Evolutionary conservation across 2,797 vertebrate genomes (phyloP).

Genomic region (Streptopelia turtur): DNA sequence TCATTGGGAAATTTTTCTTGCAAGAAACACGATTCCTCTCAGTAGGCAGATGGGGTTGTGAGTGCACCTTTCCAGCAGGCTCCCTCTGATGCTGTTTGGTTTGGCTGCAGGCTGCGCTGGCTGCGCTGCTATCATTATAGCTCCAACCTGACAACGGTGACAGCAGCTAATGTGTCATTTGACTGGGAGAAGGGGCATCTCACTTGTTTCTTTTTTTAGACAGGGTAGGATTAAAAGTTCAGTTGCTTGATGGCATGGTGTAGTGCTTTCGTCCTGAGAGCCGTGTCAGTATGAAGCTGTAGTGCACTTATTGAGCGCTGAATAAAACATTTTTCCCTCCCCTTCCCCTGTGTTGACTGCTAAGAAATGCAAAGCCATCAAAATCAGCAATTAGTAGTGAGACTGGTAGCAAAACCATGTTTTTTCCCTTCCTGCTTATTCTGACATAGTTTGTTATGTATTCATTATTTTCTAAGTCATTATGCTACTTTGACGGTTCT

Average conservation of each 20-base stretch:
- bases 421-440: not conserved
- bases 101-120: conserved; percentile 28
- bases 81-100: not conserved
- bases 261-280: not conserved
- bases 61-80: not conserved
- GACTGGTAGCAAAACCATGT: not conserved
- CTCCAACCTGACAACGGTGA: conserved; percentile 28
- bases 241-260: not conserved
- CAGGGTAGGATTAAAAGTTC: not conserved
- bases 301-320: not conserved
- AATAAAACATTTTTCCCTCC: conserved; percentile 30
- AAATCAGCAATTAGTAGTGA: conserved; percentile 21
- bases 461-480: not conserved
- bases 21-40: not conserved
- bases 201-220: not conserved
- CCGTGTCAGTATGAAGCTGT: not conserved
- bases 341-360: not conserved
- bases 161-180: conserved; percentile 13
- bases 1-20: not conserved
- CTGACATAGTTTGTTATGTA: not conserved
- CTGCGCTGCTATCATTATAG: not conserved
- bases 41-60: not conserved
- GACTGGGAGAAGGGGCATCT: not conserved
- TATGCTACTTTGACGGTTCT: not conserved
- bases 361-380: not conserved